Base-by-base conservation (phyloP, 2,888 invertebrate genomes). In the Hydroisotoma schaefferi region DNA sequence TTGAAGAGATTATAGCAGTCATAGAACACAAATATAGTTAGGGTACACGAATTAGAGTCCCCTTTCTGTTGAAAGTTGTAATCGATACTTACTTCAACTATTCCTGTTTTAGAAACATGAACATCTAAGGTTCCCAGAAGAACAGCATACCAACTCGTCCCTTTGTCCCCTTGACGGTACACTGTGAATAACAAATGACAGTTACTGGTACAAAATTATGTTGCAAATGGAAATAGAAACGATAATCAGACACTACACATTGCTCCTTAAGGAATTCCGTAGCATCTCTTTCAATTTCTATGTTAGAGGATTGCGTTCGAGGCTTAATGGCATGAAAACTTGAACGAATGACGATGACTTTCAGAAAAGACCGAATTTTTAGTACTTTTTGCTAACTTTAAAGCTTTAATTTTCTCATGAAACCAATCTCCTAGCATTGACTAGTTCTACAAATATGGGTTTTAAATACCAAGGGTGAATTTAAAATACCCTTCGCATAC, bases 111-210 rank as follows among this genome's bases (percentile, higher is more conserved):
- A 15, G 78, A 76, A 63, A 85, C 80, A 70, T 84, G 81, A 44
- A 87, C 85, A 76, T 87, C 86, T 65, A 88, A 77, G 22, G 84
- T 83, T 27, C 88, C 88, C 20, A 85, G 83, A 71, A 88, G 78
- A 8, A 88, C 85, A 28, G 86, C 85, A 77, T 88, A 88, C 87
- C 88, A 88, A 77, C 86, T 87, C 70, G 86, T 85, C 53, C 87
- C 87, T 67, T 84, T 83, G 76, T 88, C 87, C 33, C 87, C 87
- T 77, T 87, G 87, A 37, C 87, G 83, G 77, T 86, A 87, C 74
- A 87, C 87, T 87, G 57, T 23, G 59, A 57, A 43, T 33, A 6
- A 33, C 8, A 15, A 33, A 33, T 10, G 15, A 10, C 6, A 33
- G 6, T 33, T 33, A 10, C 15, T 33, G 33, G 6, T 33, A 15